These are phyloP conservation scores for Montipora foliosa DNA, from an alignment of 64 coral and sea anemone species.

Conservation along the genomic window DNA sequence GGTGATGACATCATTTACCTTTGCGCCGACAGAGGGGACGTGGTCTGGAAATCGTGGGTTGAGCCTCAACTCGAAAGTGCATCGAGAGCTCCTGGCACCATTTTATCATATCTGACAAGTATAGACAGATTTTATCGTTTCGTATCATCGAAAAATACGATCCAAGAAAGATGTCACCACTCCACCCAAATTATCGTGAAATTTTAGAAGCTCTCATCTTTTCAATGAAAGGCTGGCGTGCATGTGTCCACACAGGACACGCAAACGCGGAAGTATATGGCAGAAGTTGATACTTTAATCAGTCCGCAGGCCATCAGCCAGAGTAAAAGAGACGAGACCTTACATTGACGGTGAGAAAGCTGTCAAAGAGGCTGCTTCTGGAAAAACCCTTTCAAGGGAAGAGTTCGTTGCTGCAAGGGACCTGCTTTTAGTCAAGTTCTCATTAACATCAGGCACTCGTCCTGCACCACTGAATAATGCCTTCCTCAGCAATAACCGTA, in stretches of 20 bases:
- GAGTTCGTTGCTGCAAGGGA: not conserved
- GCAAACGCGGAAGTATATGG: not conserved
- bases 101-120: not conserved
- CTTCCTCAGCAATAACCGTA: not conserved
- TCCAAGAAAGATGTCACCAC: not conserved
- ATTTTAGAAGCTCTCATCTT: not conserved
- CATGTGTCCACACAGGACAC: not conserved
- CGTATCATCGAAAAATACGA: not conserved
- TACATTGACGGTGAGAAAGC: not conserved
- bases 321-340: not conserved
- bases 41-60: not conserved
- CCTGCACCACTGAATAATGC: slow-evolving; percentile 23
- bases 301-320: not conserved
- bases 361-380: not conserved
- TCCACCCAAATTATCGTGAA: not conserved
- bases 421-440: not conserved
- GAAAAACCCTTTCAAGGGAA: not conserved
- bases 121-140: not conserved
- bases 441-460: not conserved
- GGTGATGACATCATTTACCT: not conserved
- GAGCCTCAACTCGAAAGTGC: not conserved
- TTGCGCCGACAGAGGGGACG: not conserved
- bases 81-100: not conserved
- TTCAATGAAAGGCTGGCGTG: not conserved
- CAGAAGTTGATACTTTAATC: not conserved